Percentiles rank a stretch among this genome's conserved stretches.
phyloP scores from a whole-genome alignment of 2,113 vertebrate species.

The Carlito syrichta region DNA sequence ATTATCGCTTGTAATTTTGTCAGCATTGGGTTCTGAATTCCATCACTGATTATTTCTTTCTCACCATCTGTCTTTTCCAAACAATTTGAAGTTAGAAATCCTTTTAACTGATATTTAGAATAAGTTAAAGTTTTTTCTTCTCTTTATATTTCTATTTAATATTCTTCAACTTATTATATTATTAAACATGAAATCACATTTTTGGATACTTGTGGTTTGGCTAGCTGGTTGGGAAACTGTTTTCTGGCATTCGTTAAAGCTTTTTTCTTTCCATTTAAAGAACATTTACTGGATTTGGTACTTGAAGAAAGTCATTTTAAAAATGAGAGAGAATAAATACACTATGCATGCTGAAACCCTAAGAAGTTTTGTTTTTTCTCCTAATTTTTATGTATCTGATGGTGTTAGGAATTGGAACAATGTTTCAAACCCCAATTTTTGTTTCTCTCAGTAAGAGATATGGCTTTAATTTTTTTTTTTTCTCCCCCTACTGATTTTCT shows the following conservation, averaged over 20 bases:
- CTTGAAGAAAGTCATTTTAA: constrained; percentile 53
- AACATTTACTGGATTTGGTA: constrained; percentile 66
- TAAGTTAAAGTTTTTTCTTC: neutral
- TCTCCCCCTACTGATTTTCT: neutral
- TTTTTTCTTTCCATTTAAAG: constrained; percentile 67
- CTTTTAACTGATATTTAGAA: constrained; percentile 24
- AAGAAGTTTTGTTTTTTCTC: neutral
- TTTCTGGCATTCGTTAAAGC: constrained; percentile 56
- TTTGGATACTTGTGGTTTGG: constrained; percentile 69
- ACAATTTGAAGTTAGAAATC: neutral
- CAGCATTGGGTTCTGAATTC: neutral
- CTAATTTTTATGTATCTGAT: neutral
- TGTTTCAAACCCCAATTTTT: constrained; percentile 26
- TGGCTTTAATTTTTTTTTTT: neutral
- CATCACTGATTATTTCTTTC: neutral
- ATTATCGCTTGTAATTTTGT: neutral
- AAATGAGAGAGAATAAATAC: neutral
- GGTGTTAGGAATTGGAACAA: neutral
- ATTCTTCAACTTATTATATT: constrained; percentile 31
- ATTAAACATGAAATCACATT: constrained; percentile 66
- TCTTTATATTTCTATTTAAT: constrained; percentile 51
- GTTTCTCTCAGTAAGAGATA: neutral
- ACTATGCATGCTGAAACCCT: neutral
- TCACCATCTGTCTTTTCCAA: neutral
- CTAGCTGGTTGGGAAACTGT: constrained; percentile 55